Evolutionary conservation across 1,140 invertebrate species (phyloP), one percentile per base, ranked within the genome.

Genomic region (Drosophila neocordata): DNA sequence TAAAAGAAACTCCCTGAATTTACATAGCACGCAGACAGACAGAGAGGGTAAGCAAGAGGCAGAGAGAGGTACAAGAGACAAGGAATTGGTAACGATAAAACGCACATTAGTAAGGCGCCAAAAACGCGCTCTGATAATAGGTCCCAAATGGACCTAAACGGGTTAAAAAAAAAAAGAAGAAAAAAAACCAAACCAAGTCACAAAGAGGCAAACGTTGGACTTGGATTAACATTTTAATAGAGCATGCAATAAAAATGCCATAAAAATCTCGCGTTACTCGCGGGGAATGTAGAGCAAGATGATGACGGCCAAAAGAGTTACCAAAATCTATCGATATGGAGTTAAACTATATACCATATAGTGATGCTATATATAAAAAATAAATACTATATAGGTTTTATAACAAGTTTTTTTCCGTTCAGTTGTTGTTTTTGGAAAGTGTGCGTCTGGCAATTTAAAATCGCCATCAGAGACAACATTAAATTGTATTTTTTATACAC

Each of bases 171-270:
- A 84, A 81, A 73, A 77, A 56, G 63, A n/a, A 8, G 24, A 18
- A 68, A 77, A 53, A 69, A 12, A 8, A 24, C 18, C n/a, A 37
- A 13, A 24, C 7, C 15, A 9, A 18, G 15, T 7, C 15, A 48
- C 41, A 48, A 48, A 48, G 41, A 48, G 41, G 64, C 66, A 69
- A 74, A 41, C 73, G 72, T 53, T 63, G 63, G 62, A 48, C 8
- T n/a, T 52, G 65, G 82, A 81, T 85, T 85, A 82, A 85, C 81
- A 81, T 85, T 87, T 85, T 85, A 81, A 85, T 85, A 87, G 82
- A 85, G 69, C 63, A 61, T 58, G 65, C 55, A 63, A 78, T 85
- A 85, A 87, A 87, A 81, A 75, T 64, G 66, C 78, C 22, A 87
- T 85, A 85, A 85, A 85, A 85, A 87, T 77, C 34, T 35, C 65